phyloP scores from a whole-genome alignment of 2,888 invertebrate species.

The Pristionchus entomophagus region DNA sequence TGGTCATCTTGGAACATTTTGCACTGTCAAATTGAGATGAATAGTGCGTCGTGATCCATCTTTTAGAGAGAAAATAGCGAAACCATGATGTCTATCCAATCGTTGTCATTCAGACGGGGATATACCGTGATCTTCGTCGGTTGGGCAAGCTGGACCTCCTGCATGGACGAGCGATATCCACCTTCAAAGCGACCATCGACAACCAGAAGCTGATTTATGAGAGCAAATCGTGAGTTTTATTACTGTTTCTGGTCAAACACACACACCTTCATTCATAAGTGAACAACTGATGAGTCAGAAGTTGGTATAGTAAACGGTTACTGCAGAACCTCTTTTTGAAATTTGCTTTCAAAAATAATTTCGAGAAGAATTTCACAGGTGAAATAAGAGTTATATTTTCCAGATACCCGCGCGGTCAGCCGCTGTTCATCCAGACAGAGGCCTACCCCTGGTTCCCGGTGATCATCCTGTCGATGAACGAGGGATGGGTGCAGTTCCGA shows the following conservation, averaged over 20 bases:
- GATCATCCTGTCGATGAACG: neutral
- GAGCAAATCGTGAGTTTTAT: constrained; percentile 21
- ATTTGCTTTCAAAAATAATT: too few species aligned
- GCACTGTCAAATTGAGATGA: too few species aligned
- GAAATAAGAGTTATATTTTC: too few species aligned
- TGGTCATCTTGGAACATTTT: too few species aligned
- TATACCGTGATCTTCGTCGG: constrained; percentile 13
- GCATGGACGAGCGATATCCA: neutral
- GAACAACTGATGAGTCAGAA: too few species aligned
- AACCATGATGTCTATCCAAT: too few species aligned
- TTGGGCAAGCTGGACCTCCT: constrained; percentile 19
- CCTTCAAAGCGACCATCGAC: constrained; percentile 4
- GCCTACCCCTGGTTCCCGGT: constrained; percentile 23
- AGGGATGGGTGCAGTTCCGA: constrained; percentile 28
- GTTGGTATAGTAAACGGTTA: too few species aligned
- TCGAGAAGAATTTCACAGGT: too few species aligned
- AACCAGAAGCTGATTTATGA: constrained; percentile 15
- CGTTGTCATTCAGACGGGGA: neutral
- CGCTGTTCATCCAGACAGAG: constrained; percentile 33
- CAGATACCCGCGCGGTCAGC: constrained; percentile 40
- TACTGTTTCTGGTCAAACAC: neutral
- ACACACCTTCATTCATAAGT: too few species aligned
- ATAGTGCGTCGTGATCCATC: too few species aligned
- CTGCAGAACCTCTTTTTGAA: too few species aligned
- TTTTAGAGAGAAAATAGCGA: too few species aligned